Evolutionary conservation across 1,140 invertebrate genomes (phyloP).

Genomic region (Trigoniulus corallinus): DNA sequence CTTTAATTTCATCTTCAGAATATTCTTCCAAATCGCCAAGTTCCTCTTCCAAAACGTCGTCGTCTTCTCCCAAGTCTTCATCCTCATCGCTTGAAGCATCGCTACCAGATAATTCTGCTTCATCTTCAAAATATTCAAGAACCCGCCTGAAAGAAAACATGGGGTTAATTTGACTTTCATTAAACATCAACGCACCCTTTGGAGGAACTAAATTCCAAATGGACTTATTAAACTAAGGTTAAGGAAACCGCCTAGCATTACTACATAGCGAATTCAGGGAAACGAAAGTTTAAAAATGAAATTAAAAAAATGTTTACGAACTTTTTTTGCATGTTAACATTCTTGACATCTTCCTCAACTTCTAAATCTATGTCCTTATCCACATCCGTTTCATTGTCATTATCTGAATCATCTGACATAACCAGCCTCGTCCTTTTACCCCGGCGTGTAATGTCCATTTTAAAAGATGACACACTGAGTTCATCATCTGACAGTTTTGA

Average conservation of each 20-base stretch:
- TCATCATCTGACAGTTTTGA: too few relatives aligned
- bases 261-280: constrained; percentile 10
- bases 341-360: constrained; percentile 62
- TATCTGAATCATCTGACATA: constrained; percentile 14
- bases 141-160: constrained; percentile 16
- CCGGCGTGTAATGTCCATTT: constrained; percentile 17
- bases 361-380: constrained; percentile 36
- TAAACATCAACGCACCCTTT: constrained; percentile 7
- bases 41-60: constrained; percentile 43
- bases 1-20: constrained; percentile 22
- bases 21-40: constrained; percentile 47
- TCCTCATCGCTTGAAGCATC: constrained; percentile 48
- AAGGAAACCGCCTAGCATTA: constrained; percentile 26
- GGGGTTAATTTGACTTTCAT: constrained; percentile 15
- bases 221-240: constrained; percentile 18
- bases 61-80: constrained; percentile 13
- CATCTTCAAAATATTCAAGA: constrained; percentile 56
- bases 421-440: constrained; percentile 7
- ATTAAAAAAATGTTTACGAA: too few relatives aligned
- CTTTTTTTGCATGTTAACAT: constrained; percentile 27
- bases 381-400: constrained; percentile 25
- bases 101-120: constrained; percentile 70
- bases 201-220: constrained; percentile 2
- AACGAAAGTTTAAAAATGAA: too few relatives aligned
- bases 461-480: too few relatives aligned